Evolutionary conservation across 2,888 invertebrate genomes (phyloP).

Genomic region (Tridacna crocea): DNA sequence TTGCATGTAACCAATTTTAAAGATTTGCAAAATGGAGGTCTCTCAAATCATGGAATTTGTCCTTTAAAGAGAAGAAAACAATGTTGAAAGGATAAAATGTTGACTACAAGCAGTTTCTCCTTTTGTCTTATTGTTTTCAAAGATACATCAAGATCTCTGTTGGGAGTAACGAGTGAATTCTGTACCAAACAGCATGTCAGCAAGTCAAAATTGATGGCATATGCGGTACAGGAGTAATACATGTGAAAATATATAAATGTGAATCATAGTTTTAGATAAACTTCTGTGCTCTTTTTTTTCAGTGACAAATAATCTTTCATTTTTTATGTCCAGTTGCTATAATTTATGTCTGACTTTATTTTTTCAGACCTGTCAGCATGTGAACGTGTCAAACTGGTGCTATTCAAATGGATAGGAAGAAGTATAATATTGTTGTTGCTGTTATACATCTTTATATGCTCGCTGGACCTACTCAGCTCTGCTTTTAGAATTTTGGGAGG

Average conservation of each 20-base stretch:
- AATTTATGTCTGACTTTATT: background rate
- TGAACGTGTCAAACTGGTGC: background rate
- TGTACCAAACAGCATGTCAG: too few species aligned
- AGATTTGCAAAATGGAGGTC: too few species aligned
- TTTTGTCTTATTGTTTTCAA: too few species aligned
- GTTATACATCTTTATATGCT: slow-evolving; percentile 79
- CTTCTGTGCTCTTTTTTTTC: background rate
- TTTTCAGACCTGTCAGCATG: slow-evolving; percentile 8
- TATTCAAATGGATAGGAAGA: slow-evolving; percentile 67
- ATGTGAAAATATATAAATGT: background rate
- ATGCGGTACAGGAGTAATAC: background rate
- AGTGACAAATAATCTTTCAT: background rate
- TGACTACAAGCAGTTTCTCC: too few species aligned
- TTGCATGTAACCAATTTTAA: too few species aligned
- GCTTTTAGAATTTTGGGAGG: slow-evolving; percentile 80
- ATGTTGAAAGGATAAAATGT: too few species aligned
- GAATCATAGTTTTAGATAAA: background rate
- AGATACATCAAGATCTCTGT: too few species aligned
- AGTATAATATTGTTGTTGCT: slow-evolving; percentile 67
- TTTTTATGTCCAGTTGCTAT: too few species aligned
- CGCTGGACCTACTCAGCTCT: slow-evolving; percentile 78
- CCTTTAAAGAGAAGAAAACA: too few species aligned
- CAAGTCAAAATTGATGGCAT: too few species aligned
- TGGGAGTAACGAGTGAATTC: too few species aligned
- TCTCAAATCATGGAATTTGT: too few species aligned